Evolutionary conservation across 2,113 vertebrate genomes (phyloP).

Genomic region (Nesogale talazaci): DNA sequence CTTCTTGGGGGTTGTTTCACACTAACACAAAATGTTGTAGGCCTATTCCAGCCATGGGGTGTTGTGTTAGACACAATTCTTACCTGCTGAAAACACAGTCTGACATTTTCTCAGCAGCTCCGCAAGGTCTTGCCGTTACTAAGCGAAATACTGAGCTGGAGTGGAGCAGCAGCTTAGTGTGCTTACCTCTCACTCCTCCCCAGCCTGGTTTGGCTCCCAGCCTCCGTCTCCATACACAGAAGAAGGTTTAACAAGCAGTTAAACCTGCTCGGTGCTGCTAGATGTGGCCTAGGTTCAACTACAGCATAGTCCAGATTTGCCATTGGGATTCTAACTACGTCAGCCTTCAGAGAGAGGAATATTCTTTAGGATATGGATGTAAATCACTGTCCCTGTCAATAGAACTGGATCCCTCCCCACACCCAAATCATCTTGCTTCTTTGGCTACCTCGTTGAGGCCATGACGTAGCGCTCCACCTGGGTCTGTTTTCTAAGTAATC

Average conservation of each 20-base stretch:
- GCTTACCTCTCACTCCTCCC: slow-evolving; percentile 5
- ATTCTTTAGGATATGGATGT: neutral
- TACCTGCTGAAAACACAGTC: neutral
- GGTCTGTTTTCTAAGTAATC: neutral
- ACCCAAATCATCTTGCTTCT: too few relatives aligned
- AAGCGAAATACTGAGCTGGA: neutral
- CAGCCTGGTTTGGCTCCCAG: neutral
- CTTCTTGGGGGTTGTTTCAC: neutral
- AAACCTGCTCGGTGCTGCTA: rapidly evolving
- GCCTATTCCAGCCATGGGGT: neutral
- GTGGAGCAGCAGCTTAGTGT: neutral
- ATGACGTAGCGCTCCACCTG: too few relatives aligned
- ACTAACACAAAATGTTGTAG: neutral
- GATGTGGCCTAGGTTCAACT: neutral
- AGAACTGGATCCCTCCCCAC: neutral
- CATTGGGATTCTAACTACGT: neutral
- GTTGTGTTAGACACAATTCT: neutral
- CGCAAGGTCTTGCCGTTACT: neutral
- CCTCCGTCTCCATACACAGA: neutral
- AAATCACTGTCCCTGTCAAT: neutral
- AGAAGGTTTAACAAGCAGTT: slow-evolving; percentile 3
- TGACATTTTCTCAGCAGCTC: neutral
- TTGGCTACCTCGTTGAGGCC: neutral
- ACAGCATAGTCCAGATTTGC: neutral
- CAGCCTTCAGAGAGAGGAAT: neutral